Conservation (phyloP, 2,113 vertebrate species). For the Calonectris borealis region DNA sequence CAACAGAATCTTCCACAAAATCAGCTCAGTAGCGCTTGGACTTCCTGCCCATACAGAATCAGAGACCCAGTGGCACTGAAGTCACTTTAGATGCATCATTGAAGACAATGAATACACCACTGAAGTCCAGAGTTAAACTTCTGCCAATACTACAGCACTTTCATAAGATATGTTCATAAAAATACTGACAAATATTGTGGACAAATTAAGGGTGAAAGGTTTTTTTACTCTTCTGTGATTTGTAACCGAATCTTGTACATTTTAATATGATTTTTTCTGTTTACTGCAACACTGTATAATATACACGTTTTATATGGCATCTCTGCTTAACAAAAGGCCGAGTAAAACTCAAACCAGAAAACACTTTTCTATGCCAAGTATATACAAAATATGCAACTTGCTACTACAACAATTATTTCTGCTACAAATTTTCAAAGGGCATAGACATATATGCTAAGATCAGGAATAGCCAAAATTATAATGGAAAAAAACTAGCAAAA, state of each 20-base stretch:
- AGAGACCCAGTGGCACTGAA: neutral
- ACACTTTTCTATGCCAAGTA: neutral
- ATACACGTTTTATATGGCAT: neutral
- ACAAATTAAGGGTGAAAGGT: neutral
- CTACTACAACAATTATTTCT: neutral
- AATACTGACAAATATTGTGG: neutral
- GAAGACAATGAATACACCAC: neutral
- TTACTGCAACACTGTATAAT: neutral
- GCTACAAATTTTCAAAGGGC: neutral
- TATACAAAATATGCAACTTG: neutral
- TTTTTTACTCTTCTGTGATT: neutral
- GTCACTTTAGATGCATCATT: neutral
- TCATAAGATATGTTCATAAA: neutral
- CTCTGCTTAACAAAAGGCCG: neutral
- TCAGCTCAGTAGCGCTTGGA: neutral
- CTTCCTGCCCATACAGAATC: neutral
- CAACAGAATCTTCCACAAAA: neutral
- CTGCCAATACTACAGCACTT: neutral
- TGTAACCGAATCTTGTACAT: neutral
- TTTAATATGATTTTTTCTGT: neutral
- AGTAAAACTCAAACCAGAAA: neutral
- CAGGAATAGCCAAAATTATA: neutral
- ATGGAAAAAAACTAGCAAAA: neutral
- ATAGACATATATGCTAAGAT: neutral
- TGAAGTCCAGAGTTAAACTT: neutral